These are phyloP conservation scores for Allacma fusca DNA, from an alignment of 2,888 invertebrate genomes.

Conservation along the genomic window DNA sequence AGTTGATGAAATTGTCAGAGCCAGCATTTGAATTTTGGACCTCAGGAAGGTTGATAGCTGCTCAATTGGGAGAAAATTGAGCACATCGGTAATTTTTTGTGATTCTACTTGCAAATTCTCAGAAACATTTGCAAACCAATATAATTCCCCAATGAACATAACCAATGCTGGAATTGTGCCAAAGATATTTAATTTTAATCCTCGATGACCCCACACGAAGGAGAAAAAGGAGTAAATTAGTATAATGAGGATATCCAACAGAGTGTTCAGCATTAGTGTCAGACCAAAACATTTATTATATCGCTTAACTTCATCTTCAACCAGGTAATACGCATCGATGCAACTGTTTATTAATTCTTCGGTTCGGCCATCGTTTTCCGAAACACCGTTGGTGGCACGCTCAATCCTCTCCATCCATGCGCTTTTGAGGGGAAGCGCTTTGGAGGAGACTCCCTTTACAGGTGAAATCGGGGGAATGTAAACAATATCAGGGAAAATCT, in stretches of 20 bases:
- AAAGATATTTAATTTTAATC: neutral
- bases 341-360: neutral
- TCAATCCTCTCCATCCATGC: neutral
- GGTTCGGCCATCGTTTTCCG: neutral
- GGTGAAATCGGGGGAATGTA: too few species aligned
- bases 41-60: neutral
- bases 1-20: neutral
- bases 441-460: too few species aligned
- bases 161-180: neutral
- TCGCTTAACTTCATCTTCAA: neutral
- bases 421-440: too few species aligned
- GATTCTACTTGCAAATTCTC: neutral
- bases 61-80: neutral
- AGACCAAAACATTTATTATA: neutral
- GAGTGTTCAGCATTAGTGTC: neutral
- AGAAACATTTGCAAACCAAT: neutral
- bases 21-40: neutral
- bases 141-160: neutral
- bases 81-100: neutral
- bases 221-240: neutral
- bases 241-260: neutral
- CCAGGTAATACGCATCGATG: constrained; percentile 4
- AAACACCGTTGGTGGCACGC: neutral
- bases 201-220: neutral
- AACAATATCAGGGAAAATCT: too few species aligned